Evolutionary conservation across 2,888 invertebrate species (phyloP).

Genomic region (Drosophila ochracea): DNA sequence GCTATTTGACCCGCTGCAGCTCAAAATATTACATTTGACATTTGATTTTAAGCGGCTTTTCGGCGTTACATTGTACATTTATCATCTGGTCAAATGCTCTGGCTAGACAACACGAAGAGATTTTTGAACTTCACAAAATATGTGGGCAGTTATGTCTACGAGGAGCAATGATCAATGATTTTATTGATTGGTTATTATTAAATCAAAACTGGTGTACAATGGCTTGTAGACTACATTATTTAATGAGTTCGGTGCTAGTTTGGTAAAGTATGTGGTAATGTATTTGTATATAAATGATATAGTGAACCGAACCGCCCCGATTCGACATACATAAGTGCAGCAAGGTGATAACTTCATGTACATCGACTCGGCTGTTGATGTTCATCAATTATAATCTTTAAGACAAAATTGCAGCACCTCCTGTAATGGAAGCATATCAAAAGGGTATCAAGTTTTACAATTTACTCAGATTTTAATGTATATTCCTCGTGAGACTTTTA

Average conservation of each 20-base stretch:
- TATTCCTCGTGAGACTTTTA: background rate
- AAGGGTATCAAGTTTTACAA: background rate
- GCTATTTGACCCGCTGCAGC: constrained; percentile 19
- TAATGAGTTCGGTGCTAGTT: background rate
- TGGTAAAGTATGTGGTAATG: background rate
- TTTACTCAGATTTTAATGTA: background rate
- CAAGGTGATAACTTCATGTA: background rate
- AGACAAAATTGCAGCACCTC: background rate
- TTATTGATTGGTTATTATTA: background rate
- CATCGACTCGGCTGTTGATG: background rate
- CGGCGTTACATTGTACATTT: constrained; percentile 15
- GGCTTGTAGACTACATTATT: too few relatives aligned
- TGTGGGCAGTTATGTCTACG: background rate
- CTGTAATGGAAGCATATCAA: background rate
- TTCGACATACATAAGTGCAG: background rate
- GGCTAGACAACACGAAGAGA: background rate
- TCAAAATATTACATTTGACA: constrained; percentile 29
- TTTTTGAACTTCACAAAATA: background rate
- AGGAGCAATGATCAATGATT: background rate
- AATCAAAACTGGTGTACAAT: too few relatives aligned
- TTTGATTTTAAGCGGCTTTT: constrained; percentile 51
- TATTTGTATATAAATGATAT: background rate
- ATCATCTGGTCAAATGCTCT: constrained; percentile 33
- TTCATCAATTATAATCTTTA: background rate
- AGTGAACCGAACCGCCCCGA: background rate